These are phyloP conservation scores for Dugesia japonica DNA, from an alignment of 2,888 invertebrate genomes.

Conservation along the genomic window DNA sequence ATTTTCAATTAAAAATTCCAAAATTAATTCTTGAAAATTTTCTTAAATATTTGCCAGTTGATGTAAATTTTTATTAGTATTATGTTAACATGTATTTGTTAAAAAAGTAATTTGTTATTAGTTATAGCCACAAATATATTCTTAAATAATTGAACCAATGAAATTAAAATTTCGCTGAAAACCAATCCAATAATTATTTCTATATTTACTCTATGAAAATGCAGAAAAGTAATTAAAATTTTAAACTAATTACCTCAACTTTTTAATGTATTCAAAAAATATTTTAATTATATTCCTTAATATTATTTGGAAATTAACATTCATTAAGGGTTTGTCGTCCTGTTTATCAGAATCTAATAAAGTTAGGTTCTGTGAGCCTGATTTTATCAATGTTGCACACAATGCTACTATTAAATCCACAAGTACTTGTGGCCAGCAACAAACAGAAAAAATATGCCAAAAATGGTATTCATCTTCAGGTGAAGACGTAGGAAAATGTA, in stretches of 20 bases:
- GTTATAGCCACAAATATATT: too few relatives aligned
- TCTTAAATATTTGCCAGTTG: too few relatives aligned
- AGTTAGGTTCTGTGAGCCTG: not conserved
- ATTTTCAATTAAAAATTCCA: too few relatives aligned
- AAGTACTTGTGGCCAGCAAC: not conserved
- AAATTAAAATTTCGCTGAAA: not conserved
- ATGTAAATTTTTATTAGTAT: too few relatives aligned
- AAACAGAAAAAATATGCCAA: not conserved
- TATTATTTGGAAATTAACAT: not conserved
- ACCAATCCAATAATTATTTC: not conserved
- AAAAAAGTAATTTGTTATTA: too few relatives aligned
- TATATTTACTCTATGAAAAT: not conserved
- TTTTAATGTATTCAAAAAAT: not conserved
- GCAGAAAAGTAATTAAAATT: not conserved
- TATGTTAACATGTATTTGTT: too few relatives aligned
- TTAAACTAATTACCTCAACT: not conserved
- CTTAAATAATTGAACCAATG: not conserved
- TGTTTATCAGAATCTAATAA: not conserved
- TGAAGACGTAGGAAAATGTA: not conserved
- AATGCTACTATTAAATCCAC: not conserved
- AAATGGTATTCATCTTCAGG: not conserved
- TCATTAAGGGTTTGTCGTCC: not conserved
- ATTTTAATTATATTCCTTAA: not conserved
- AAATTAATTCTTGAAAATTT: too few relatives aligned
- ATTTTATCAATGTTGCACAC: not conserved